Evolutionary conservation across 1,140 invertebrate species (phyloP), one percentile per base, ranked within the genome.

Genomic region (Centruroides sculpturatus): DNA sequence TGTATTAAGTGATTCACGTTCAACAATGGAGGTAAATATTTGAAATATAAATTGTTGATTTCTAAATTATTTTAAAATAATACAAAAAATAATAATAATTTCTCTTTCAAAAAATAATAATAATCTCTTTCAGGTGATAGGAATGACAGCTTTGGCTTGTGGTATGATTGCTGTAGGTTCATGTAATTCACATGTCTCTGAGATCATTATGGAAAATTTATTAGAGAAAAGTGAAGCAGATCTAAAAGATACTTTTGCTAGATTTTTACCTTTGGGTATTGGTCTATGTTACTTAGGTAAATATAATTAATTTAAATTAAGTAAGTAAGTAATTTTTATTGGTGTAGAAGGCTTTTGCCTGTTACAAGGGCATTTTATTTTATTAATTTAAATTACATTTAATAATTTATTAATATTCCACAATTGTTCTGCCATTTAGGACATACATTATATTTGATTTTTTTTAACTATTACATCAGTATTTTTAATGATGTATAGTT

Each of bases 101-200:
- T 66, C 12, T 60, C 12, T 65, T n/a, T n/a, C n/a, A n/a, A n/a
- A n/a, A n/a, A n/a, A n/a, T n/a, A n/a, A n/a, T n/a, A n/a, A n/a
- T n/a, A n/a, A n/a, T n/a, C n/a, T n/a, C n/a, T n/a, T 68, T 11
- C 56, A 76, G 74, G 76, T 98, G 2, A 81, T 96, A 64, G 93
- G 92, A 12, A 83, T 98, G 65, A 86, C 95, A 13, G 92, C 91
- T 35, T 76, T 99, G n/a, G 86, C 94, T 5, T 85, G 92, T 69
- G 95, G 96, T 57, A 85, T 99, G 77, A 94, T 99, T 54, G 85
- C 91, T 56, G 93, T 98, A 23, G 94, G 94, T 11, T 94, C 93
- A 3, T 93, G 89, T 68, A 95, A 97, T 75, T 82, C 84, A n/a
- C 88, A 92, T 66, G 92, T 98, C 0, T 92, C 91, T 1, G 84